Evolutionary conservation across 2,888 invertebrate species (phyloP).

Genomic region (Arctia plantaginis): DNA sequence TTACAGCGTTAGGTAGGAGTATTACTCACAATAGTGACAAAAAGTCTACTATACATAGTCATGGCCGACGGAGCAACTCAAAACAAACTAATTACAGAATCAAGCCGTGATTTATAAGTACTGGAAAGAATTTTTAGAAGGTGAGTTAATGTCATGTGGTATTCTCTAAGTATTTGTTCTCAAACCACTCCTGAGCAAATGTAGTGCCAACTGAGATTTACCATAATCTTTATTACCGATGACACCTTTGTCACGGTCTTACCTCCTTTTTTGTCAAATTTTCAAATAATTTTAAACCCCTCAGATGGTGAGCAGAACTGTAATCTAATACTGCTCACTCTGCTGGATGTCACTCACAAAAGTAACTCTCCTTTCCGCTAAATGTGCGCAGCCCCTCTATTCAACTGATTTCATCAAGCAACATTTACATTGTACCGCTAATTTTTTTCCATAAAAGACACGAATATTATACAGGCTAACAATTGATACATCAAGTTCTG

Average conservation of each 20-base stretch:
- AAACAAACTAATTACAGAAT: too few species aligned
- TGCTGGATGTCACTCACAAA: neutral
- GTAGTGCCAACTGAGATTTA: too few species aligned
- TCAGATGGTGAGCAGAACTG: neutral
- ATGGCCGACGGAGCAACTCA: too few species aligned
- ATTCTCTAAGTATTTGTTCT: too few species aligned
- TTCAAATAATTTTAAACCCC: neutral
- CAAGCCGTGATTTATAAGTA: too few species aligned
- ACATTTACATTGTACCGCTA: neutral
- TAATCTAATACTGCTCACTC: neutral
- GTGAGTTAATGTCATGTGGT: too few species aligned
- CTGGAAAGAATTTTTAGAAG: too few species aligned
- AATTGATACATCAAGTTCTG: constrained; percentile 37
- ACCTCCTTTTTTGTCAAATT: neutral
- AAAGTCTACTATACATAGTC: too few species aligned
- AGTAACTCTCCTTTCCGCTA: neutral
- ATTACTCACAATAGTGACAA: too few species aligned
- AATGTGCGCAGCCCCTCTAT: neutral
- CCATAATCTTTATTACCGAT: neutral
- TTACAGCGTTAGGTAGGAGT: too few species aligned
- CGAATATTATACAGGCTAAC: constrained; percentile 24
- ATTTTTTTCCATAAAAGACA: constrained; percentile 16
- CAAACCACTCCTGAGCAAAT: too few species aligned
- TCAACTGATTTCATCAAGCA: neutral
- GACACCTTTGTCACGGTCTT: neutral